Percentiles rank a stretch among this genome's conserved stretches.
phyloP scores from a whole-genome alignment of 2,797 vertebrate species.

The Todus mexicanus region DNA sequence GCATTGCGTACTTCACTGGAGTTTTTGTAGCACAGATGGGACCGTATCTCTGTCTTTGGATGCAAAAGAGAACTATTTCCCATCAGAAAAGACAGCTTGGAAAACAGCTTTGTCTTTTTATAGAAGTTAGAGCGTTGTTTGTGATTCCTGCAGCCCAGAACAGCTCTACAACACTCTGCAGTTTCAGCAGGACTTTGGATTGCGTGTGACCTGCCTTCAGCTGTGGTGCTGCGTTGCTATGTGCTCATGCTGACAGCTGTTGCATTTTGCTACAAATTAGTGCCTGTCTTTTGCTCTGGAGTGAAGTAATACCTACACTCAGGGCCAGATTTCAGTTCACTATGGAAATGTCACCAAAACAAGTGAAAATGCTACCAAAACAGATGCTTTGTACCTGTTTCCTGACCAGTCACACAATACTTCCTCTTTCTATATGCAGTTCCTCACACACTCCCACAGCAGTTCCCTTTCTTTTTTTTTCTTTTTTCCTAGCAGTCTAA shows the following conservation, averaged over 20 bases:
- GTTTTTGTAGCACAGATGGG: background rate
- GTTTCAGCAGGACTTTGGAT: background rate
- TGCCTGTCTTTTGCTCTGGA: background rate
- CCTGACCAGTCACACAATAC: background rate
- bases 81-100: background rate
- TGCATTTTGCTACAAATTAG: background rate
- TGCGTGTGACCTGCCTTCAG: background rate
- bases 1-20: background rate
- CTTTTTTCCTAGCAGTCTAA: background rate
- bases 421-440: slow-evolving; percentile 57
- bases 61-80: background rate
- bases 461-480: background rate
- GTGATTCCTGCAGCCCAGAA: background rate
- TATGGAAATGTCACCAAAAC: slow-evolving; percentile 64
- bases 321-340: slow-evolving; percentile 34
- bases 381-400: slow-evolving; percentile 36
- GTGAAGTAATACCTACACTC: background rate
- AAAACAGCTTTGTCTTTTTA: background rate
- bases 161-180: background rate
- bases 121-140: background rate
- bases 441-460: background rate
- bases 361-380: slow-evolving; percentile 53
- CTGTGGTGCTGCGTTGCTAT: slow-evolving; percentile 29
- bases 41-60: background rate
- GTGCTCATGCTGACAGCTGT: slow-evolving; percentile 23